These are phyloP conservation scores for Xerus rutilus DNA, from an alignment of 2,797 vertebrate genomes.

Conservation along the genomic window DNA sequence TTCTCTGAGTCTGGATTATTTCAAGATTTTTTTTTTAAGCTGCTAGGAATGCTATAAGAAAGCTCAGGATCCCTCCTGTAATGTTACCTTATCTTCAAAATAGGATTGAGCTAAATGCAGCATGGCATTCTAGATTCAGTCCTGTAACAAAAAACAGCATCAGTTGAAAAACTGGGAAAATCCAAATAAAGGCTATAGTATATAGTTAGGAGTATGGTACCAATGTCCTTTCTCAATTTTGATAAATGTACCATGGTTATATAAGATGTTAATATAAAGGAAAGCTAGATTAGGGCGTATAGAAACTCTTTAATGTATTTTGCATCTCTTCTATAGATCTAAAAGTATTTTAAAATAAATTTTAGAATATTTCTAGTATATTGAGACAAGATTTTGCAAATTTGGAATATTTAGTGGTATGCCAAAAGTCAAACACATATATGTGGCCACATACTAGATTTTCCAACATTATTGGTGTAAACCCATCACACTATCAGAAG, in stretches of 20 bases:
- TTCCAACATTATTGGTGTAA: background rate
- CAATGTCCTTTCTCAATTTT: background rate
- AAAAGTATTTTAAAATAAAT: conserved; percentile 35
- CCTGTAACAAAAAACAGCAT: background rate
- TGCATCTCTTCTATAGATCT: background rate
- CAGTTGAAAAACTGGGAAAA: background rate
- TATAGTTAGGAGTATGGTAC: background rate
- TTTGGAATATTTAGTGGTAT: background rate
- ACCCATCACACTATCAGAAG: background rate
- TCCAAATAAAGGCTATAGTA: background rate
- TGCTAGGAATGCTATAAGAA: background rate
- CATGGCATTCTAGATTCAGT: background rate
- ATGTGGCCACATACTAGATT: background rate
- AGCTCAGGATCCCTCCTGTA: background rate
- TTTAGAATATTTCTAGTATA: background rate
- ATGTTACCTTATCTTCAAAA: conserved; percentile 20
- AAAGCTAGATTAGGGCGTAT: background rate
- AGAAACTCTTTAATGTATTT: background rate
- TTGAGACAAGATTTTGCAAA: background rate
- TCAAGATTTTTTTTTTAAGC: conserved; percentile 58
- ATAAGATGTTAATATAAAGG: background rate
- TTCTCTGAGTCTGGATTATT: conserved; percentile 71
- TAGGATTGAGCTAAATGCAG: background rate
- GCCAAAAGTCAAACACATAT: background rate
- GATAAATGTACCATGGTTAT: background rate